Base-by-base conservation (phyloP, 2,113 vertebrate genomes). In the Spermophilus dauricus region DNA sequence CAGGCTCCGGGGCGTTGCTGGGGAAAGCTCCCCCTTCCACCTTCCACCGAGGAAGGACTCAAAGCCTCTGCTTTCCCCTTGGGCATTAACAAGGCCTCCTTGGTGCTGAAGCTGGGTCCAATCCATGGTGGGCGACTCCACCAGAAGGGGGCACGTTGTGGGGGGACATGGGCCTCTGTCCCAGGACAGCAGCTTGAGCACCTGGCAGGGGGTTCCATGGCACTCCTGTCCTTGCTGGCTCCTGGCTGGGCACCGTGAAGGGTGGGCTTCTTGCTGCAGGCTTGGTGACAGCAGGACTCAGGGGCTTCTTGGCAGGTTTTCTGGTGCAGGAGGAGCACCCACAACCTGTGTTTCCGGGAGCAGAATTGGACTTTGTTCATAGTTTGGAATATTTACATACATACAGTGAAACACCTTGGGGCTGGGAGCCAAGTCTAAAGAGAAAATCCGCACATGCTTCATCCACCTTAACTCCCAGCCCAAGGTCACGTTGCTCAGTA, bases 121-220 rank as follows among this genome's bases (percentile, higher is more conserved):
- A 20, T 20, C 56, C 56, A 22, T 18, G 0, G 56, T 5, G 18
- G 56, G 18, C 6, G 56, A 9, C 37, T 42, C 37, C 48, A 9
- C 26, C 8, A 83, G 48, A 45, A 45, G 45, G 45, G 45, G 45
- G 45, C 45, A 45, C 8, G 45, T 45, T 45, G 45, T 1, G 8
- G 8, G 45, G 45, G 45, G 45, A 56, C 39, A 13, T 0, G 0
- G 58, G 30, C 10, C 48, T 73, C 20, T 2, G 0, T 28, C 24
- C 18, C 51, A 6, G 73, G 67, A 58, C 56, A 20, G 73, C n/a
- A 0, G 1, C 6, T 17, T 22, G 9, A 56, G 28, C 14, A 8
- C 5, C 4, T 0, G 1, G 28, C 8, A 48, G 45, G 45, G 45
- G 45, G 1, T 37, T 42, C 4, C 14, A 8, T 2, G 1, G 16